These are phyloP conservation scores for Linnaemya tessellans DNA, from an alignment of 2,888 invertebrate species.

Conservation along the genomic window DNA sequence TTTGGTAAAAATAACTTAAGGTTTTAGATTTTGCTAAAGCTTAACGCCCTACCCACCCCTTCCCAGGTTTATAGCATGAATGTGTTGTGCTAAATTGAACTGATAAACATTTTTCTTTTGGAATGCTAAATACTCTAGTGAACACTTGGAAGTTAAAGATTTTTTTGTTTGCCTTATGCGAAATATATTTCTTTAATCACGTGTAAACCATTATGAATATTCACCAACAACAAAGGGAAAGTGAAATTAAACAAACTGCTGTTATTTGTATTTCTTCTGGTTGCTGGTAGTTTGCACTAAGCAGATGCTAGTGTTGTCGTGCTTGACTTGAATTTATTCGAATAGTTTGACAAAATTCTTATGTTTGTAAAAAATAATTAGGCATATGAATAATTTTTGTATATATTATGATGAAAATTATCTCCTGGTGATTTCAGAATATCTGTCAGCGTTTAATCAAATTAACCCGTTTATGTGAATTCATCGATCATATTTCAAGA, in stretches of 20 bases:
- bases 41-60: neutral
- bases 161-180: neutral
- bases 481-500: no score
- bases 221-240: constrained; percentile 4
- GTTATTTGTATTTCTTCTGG: constrained; percentile 5
- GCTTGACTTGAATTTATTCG: no score
- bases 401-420: no score
- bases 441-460: no score
- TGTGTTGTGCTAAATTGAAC: constrained; percentile 21
- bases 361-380: no score
- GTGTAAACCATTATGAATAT: constrained; percentile 63
- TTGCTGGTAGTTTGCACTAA: neutral
- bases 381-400: no score
- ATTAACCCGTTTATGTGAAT: no score
- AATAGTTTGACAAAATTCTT: no score
- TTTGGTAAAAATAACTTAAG: constrained; percentile 16
- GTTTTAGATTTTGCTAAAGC: neutral
- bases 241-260: constrained; percentile 20
- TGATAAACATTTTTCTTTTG: constrained; percentile 9
- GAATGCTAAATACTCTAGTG: constrained; percentile 2
- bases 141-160: constrained; percentile 13
- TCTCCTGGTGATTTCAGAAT: no score
- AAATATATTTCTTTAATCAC: constrained; percentile 51
- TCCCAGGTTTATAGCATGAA: neutral
- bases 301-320: neutral